Evolutionary conservation across 2,797 vertebrate genomes (phyloP).

Genomic region (Synanceia verrucosa): DNA sequence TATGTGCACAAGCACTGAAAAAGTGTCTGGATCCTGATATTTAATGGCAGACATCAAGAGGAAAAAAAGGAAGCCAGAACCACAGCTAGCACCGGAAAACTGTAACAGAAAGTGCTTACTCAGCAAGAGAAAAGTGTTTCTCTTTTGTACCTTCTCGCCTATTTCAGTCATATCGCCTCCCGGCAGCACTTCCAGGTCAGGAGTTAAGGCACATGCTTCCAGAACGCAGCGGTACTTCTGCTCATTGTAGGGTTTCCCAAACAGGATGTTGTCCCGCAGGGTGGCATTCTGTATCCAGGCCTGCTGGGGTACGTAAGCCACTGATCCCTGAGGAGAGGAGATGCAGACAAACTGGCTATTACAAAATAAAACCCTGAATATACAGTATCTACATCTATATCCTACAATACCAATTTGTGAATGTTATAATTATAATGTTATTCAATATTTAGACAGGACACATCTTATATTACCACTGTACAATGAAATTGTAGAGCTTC

Average conservation of each 20-base stretch:
- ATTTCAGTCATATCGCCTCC: slow-evolving; percentile 96
- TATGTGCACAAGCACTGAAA: neutral
- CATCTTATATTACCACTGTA: no score
- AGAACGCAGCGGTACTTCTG: slow-evolving; percentile 87
- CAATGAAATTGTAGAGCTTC: no score
- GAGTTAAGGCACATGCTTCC: slow-evolving; percentile 91
- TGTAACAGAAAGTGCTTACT: neutral
- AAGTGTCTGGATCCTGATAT: neutral
- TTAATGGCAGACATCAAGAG: neutral
- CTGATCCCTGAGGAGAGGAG: slow-evolving; percentile 85
- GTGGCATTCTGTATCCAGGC: slow-evolving; percentile 98
- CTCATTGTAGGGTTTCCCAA: slow-evolving; percentile 85
- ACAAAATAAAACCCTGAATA: neutral
- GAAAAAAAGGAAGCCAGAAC: neutral
- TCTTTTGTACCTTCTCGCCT: slow-evolving; percentile 91
- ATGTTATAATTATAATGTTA: no score
- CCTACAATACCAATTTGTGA: no score
- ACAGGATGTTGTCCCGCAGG: slow-evolving; percentile 94
- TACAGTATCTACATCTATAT: neutral
- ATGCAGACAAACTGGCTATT: neutral
- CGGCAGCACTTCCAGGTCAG: slow-evolving; percentile 93
- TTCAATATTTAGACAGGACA: no score
- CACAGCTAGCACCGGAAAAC: neutral
- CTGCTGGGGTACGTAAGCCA: slow-evolving; percentile 97
- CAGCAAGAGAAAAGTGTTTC: neutral